Percentiles rank a stretch among this genome's conserved stretches.
Evolutionary conservation across 2,113 vertebrate genomes (phyloP).

Genomic region (Lonchura striata): DNA sequence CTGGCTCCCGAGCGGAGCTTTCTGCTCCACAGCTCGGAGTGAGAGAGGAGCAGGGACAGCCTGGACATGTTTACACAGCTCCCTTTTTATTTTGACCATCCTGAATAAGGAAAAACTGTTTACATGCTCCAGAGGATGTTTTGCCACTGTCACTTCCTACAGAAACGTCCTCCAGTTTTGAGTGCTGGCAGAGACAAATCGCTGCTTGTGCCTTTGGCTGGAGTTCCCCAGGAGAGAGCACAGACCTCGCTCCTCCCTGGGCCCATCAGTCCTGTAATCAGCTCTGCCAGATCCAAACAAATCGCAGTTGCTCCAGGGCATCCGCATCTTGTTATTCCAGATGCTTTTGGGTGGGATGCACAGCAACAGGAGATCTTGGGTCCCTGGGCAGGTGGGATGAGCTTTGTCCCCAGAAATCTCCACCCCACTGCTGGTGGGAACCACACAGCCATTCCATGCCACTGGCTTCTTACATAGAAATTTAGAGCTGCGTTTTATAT

Average conservation of each 20-base stretch:
- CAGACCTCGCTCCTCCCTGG: not conserved
- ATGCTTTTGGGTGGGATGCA: not conserved
- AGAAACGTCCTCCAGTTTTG: not conserved
- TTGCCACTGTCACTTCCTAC: slow-evolving; percentile 59
- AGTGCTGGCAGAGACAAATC: slow-evolving; percentile 20
- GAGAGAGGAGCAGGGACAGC: slow-evolving; percentile 30
- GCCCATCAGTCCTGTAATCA: not conserved
- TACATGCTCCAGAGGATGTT: slow-evolving; percentile 59
- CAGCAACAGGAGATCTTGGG: not conserved
- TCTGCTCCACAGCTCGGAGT: slow-evolving; percentile 19
- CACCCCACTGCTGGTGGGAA: not conserved
- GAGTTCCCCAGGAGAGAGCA: not conserved
- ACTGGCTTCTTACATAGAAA: not conserved
- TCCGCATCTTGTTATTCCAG: not conserved
- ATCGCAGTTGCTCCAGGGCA: not conserved
- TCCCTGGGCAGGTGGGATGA: not conserved
- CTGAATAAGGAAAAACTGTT: slow-evolving; percentile 49
- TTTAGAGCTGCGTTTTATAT: not conserved
- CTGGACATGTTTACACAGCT: slow-evolving; percentile 57
- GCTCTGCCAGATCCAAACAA: not conserved
- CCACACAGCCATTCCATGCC: rapidly evolving
- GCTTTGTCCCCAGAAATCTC: not conserved
- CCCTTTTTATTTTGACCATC: slow-evolving; percentile 38
- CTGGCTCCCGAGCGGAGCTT: not conserved
- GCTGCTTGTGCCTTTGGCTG: not conserved